Percentiles rank a stretch among this genome's conserved stretches.
Conservation (phyloP, 2,888 invertebrate genomes). For the Plebejus argus region DNA sequence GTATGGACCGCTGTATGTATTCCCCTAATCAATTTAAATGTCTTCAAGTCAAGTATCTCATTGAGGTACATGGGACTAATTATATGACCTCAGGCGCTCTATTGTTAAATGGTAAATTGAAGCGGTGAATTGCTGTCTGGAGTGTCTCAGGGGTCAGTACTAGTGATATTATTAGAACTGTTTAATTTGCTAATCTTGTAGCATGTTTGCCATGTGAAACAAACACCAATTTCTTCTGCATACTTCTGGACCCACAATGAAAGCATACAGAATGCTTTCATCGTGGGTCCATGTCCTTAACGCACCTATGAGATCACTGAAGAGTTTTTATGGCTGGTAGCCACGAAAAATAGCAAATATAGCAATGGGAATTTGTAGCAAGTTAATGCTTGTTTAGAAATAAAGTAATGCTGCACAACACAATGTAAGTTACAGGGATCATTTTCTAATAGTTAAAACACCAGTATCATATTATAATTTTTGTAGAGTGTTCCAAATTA, state of each 20-base stretch:
- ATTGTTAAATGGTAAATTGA: not conserved
- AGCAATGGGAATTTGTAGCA: too few species aligned
- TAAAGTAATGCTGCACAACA: too few species aligned
- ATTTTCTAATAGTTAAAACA: too few species aligned
- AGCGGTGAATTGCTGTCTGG: conserved; percentile 1
- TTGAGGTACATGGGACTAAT: not conserved
- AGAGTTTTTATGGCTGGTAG: not conserved
- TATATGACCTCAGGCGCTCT: not conserved
- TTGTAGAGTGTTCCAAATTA: too few species aligned
- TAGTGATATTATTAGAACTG: not conserved
- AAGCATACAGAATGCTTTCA: too few species aligned
- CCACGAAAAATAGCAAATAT: too few species aligned
- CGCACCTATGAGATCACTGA: not conserved
- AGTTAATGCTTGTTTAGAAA: too few species aligned
- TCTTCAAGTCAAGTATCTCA: not conserved
- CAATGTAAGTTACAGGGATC: too few species aligned
- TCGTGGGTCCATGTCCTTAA: not conserved
- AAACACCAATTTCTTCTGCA: not conserved
- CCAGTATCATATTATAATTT: too few species aligned
- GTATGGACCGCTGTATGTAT: not conserved
- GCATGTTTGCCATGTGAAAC: not conserved
- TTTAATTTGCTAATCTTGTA: not conserved
- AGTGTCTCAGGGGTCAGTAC: not conserved
- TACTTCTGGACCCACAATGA: too few species aligned
- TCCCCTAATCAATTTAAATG: not conserved